A percentile compares a stretch with the other conserved stretches of the same genome.
These are phyloP conservation scores for Eueremaeus valkanovi DNA, from an alignment of 2,888 invertebrate species.

Conservation along the genomic window DNA sequence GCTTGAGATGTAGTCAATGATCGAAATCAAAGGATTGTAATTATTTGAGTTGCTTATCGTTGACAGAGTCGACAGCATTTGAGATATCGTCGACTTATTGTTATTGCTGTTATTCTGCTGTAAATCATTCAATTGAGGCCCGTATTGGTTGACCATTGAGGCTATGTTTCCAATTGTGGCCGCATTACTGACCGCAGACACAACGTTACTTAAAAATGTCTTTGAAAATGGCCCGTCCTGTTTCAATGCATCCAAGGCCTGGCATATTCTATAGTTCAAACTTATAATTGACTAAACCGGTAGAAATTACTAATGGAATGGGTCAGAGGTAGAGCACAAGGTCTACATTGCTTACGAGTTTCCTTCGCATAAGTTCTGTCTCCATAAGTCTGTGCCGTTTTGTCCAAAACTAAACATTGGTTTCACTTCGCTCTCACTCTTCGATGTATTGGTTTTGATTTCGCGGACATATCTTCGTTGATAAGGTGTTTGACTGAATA, in stretches of 20 bases:
- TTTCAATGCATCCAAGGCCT: conserved; percentile 38
- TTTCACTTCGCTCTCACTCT: background rate
- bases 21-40: conserved; percentile 41
- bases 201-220: conserved; percentile 34
- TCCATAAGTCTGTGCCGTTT: conserved; percentile 17
- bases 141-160: conserved; percentile 41
- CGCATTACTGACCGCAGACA: conserved; percentile 40
- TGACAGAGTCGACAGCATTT: conserved; percentile 32
- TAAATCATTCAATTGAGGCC: background rate
- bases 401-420: background rate
- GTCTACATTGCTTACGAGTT: conserved; percentile 37
- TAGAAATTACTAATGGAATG: background rate
- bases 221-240: conserved; percentile 37
- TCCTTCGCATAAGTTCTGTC: conserved; percentile 38
- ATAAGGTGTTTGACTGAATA: conserved; percentile 17
- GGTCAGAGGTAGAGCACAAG: too few species aligned
- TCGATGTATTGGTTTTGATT: background rate
- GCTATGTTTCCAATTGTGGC: conserved; percentile 31
- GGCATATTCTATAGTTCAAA: conserved; percentile 31
- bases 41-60: conserved; percentile 5
- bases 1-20: conserved; percentile 41
- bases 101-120: conserved; percentile 6
- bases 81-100: conserved; percentile 33
- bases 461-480: conserved; percentile 24
- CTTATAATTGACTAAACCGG: background rate